Evolutionary conservation across 2,888 invertebrate species (phyloP), one percentile per base, ranked within the genome.

Genomic region (Ceramica pisi): DNA sequence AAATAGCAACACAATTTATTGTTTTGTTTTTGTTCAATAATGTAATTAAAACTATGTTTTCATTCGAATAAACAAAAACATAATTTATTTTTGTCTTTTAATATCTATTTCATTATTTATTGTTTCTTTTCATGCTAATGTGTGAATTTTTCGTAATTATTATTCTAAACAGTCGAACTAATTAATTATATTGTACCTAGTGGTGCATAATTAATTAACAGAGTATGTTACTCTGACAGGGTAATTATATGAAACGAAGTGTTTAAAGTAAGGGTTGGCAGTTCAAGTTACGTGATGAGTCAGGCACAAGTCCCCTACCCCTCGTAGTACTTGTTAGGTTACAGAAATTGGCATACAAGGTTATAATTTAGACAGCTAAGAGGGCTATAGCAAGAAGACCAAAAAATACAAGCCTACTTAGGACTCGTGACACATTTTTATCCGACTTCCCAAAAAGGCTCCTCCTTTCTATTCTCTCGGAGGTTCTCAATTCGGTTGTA

Each of bases 311-410:
- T 26, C 23, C 50, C 6, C 21, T 19, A 10, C 21, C 35, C 35
- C 10, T 51, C 46, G 14, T 7, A 46, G 21, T 2, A 44, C 35
- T 51, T 66, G 67, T 26, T 14, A 38, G 76, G 72, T 50, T 67
- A 57, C 56, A 35, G 14, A 48, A 19, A 71, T 35, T 16, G 6
- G 26, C 38, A 63, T 14, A 38, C 4, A 21, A 35, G 14, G 14
- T 38, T n/a, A 67, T 21, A 50, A 57, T 38, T 57, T 51, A 72
- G 19, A 38, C 14, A n/a, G 44, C 0, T 56, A n/a, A 3, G 56
- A 21, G 8, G 5, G n/a, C n/a, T 44, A n/a, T 14, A 12, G 23
- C 23, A 6, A 21, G 8, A 6, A 56, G 8, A 48, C 35, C 9
- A 23, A n/a, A 48, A 10, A 31, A 6, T 44, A 35, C 3, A 10